These are phyloP conservation scores for Scelioninae gen. 2 DNA, from an alignment of 2,888 invertebrate genomes.

Conservation along the genomic window DNA sequence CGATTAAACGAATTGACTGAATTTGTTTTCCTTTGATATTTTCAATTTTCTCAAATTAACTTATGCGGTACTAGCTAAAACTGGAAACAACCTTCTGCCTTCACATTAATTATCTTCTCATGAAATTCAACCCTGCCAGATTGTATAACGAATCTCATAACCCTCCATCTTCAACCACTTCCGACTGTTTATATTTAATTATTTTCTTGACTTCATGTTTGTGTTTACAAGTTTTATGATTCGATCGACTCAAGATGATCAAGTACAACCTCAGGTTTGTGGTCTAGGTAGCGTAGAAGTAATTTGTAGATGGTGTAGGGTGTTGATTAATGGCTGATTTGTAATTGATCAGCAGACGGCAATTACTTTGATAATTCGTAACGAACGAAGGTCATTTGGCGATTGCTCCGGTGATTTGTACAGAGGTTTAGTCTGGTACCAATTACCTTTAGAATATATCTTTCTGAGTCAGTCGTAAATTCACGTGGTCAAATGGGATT, in stretches of 20 bases:
- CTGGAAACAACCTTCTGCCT: conserved; percentile 8
- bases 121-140: conserved; percentile 27
- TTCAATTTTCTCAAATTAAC: conserved; percentile 63
- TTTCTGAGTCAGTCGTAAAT: too few species aligned
- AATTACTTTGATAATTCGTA: conserved; percentile 49
- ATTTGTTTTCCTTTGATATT: conserved; percentile 61
- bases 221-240: conserved; percentile 33
- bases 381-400: conserved; percentile 34
- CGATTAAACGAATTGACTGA: conserved; percentile 43
- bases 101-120: conserved; percentile 58
- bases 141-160: conserved; percentile 12
- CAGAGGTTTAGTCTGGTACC: conserved; percentile 10
- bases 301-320: conserved; percentile 35
- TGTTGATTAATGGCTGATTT: conserved; percentile 50
- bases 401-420: conserved; percentile 34
- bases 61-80: conserved; percentile 48
- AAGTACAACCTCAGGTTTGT: not conserved
- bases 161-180: conserved; percentile 32
- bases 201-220: conserved; percentile 25
- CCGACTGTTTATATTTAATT: conserved; percentile 54
- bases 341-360: conserved; percentile 36
- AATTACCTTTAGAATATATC: conserved; percentile 42
- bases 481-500: conserved; percentile 32
- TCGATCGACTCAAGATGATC: conserved; percentile 6
- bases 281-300: not conserved